Conservation (phyloP, 2,888 invertebrate genomes). For the Drosophila helvetica region DNA sequence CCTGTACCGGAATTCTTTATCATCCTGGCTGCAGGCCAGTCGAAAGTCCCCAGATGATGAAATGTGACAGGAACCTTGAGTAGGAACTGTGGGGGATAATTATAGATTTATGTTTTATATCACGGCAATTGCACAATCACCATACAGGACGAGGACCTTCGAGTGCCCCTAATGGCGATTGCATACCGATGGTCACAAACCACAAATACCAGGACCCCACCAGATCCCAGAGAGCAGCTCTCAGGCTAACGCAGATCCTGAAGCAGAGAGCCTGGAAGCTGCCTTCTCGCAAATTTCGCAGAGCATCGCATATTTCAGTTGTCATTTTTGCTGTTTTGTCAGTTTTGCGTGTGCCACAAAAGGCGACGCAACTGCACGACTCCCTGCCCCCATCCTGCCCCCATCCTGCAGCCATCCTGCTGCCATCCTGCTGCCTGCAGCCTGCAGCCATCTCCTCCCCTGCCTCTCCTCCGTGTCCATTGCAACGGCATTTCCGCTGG, state of each 20-base stretch:
- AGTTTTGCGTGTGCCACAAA: constrained; percentile 65
- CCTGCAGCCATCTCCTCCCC: not conserved
- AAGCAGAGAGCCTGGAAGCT: not conserved
- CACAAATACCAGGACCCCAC: constrained; percentile 54
- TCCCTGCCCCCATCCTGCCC: not conserved
- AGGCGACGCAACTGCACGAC: constrained; percentile 32
- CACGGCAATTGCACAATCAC: not conserved
- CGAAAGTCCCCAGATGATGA: constrained; percentile 1
- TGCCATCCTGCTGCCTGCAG: not conserved
- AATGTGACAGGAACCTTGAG: not conserved
- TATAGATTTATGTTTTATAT: not conserved
- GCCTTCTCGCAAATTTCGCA: constrained; percentile 56
- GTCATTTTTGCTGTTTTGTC: constrained; percentile 74
- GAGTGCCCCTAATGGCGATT: constrained; percentile 10
- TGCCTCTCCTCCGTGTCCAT: constrained; percentile 12
- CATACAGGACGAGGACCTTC: not conserved
- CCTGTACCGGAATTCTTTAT: not conserved
- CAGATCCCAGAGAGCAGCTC: constrained; percentile 29
- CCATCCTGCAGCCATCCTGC: not conserved
- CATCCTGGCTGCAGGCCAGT: not conserved
- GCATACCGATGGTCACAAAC: constrained; percentile 54
- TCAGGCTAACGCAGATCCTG: constrained; percentile 28
- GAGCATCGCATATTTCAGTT: constrained; percentile 71
- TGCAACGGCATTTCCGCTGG: constrained; percentile 71
- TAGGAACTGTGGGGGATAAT: not conserved